Conservation (phyloP, 2,797 vertebrate genomes). For the Mormyrops boulengeri region DNA sequence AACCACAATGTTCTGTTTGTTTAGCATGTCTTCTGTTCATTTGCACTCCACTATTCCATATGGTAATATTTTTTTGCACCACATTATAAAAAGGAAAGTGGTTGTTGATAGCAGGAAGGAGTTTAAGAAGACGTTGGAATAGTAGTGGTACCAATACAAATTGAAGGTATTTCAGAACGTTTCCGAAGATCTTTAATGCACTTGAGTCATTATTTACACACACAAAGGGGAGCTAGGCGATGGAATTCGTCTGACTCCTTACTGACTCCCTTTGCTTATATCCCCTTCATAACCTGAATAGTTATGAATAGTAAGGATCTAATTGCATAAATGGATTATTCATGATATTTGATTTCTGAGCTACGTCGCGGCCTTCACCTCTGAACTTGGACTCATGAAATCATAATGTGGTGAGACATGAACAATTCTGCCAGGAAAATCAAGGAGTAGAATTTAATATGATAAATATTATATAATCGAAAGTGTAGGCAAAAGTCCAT, state of each 20-base stretch:
- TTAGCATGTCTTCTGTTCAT: neutral
- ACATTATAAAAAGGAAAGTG: neutral
- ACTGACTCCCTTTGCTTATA: neutral
- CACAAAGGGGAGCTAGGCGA: neutral
- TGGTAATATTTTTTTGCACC: neutral
- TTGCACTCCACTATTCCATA: neutral
- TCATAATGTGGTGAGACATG: neutral
- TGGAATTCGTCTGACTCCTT: neutral
- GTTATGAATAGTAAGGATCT: neutral
- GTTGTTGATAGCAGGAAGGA: neutral
- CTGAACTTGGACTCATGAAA: neutral
- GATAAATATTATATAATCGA: neutral
- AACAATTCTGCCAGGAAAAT: neutral
- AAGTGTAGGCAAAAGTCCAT: neutral
- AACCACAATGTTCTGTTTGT: neutral
- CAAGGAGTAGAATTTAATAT: neutral
- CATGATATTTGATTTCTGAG: conserved; percentile 5
- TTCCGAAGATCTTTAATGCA: neutral
- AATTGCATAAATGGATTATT: conserved; percentile 9
- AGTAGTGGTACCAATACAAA: neutral
- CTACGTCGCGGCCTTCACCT: neutral
- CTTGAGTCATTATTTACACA: neutral
- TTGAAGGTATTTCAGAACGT: neutral
- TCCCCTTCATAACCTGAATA: neutral
- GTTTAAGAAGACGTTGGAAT: neutral